Conservation (phyloP, 2,113 vertebrate species). For the Axis porcinus region DNA sequence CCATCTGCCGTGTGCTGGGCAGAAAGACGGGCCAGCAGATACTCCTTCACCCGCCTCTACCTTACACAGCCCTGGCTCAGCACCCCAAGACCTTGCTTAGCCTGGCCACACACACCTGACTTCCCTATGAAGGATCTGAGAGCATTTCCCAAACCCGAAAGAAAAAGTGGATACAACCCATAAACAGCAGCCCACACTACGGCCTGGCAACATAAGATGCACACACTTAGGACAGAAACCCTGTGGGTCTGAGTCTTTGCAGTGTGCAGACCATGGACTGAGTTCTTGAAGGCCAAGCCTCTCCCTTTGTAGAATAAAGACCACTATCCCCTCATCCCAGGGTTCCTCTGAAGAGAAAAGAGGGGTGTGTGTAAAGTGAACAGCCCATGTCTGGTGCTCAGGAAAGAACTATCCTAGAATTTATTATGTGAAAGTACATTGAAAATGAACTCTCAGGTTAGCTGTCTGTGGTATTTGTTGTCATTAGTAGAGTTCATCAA, state of each 20-base stretch:
- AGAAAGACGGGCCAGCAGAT: neutral
- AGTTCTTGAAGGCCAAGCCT: neutral
- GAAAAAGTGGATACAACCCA: neutral
- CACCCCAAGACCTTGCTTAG: neutral
- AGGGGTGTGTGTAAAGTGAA: neutral
- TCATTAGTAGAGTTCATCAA: neutral
- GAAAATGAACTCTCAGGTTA: neutral
- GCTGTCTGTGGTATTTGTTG: neutral
- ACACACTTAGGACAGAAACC: neutral
- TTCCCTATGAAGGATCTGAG: neutral
- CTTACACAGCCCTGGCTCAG: neutral
- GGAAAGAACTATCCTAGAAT: neutral
- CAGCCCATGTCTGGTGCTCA: fast-evolving
- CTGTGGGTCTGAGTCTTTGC: neutral
- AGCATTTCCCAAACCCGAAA: neutral
- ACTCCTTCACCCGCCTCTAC: neutral
- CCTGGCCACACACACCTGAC: neutral
- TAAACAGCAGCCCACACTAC: fast-evolving
- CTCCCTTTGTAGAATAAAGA: neutral
- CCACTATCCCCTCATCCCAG: neutral
- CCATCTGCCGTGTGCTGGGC: constrained; percentile 45
- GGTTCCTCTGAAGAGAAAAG: neutral
- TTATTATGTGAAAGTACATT: fast-evolving
- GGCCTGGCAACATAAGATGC: fast-evolving
- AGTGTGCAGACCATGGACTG: fast-evolving